A percentile compares a stretch with the other conserved stretches of the same genome.
Evolutionary conservation across 2,113 vertebrate species (phyloP).

Genomic region (Syngnathus scovelli): DNA sequence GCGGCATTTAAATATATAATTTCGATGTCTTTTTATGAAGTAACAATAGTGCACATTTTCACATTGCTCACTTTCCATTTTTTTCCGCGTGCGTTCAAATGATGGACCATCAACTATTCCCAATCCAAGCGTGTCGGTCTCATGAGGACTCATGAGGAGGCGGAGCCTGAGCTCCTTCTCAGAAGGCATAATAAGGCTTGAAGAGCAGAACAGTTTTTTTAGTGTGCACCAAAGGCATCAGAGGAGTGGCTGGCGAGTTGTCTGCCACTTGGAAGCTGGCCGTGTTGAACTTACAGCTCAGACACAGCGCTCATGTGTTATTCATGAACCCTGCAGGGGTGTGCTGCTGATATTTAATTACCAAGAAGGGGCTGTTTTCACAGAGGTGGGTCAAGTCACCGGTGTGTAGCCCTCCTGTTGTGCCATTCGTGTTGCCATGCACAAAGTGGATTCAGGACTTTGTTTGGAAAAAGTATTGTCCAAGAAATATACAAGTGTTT

Average conservation of each 20-base stretch:
- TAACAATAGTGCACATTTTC: too few species aligned
- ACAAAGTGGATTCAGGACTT: too few species aligned
- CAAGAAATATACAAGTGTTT: background rate
- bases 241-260: slow-evolving; percentile 11
- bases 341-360: slow-evolving; percentile 27
- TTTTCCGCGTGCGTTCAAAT: too few species aligned
- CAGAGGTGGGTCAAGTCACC: slow-evolving; percentile 13
- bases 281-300: slow-evolving; percentile 23
- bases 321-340: slow-evolving; percentile 32
- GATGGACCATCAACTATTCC: too few species aligned
- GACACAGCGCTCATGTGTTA: slow-evolving; percentile 36
- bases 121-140: too few species aligned
- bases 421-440: too few species aligned
- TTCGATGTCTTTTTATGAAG: too few species aligned
- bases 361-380: slow-evolving; percentile 27
- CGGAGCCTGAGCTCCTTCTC: slow-evolving; percentile 8
- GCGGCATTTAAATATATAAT: too few species aligned
- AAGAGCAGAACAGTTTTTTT: slow-evolving; percentile 16
- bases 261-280: slow-evolving; percentile 17
- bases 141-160: too few species aligned
- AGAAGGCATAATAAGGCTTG: slow-evolving; percentile 38
- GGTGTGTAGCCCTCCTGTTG: too few species aligned
- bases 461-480: too few species aligned
- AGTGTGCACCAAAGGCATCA: slow-evolving; percentile 17
- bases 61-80: too few species aligned